Base-by-base conservation (phyloP, 2,888 invertebrate species). In the Philereme transversata region DNA sequence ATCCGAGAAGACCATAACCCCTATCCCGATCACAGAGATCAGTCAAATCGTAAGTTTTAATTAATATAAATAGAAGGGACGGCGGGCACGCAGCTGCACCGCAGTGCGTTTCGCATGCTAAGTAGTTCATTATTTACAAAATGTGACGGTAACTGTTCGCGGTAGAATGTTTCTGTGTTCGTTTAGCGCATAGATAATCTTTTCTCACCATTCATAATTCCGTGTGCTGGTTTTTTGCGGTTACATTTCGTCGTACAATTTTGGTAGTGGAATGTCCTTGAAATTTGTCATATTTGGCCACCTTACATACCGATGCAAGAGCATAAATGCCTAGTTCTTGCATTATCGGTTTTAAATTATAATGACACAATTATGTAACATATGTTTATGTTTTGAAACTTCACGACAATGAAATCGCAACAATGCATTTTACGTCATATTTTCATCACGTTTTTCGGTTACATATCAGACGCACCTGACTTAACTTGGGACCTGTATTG, bases 1-100 rank as follows among this genome's bases (percentile, higher is more conserved):
- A 76, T 91, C 92, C 61, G 93, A 93, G 77, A 93, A 93, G 80
- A 93, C 85, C 78, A 90, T 82, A 83, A 93, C 88, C 76, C 93
- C 85, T 75, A 94, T 94, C 76, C 94, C 94, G 67, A 94, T 94
- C 77, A 94, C 94, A 73, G 94, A 94, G 86, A 94, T 94, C 87
- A 94, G 94, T 76, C 94, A 94, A 93, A 94, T 94, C 77, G 94
- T 94, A 93, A 94, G 94, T 94, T 57, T 64, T 60, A 62, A 61
- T 69, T 68, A 60, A 59, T 59, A 72, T 70, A 61, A 41, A 58
- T 52, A 55, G 51, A 51, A 53, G 56, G 50, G 48, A 57, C 50
- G 55, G 51, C 64, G 52, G 43, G 38, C 52, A 48, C 72, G 73
- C 77, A 74, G 73, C 72, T 76, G 77, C 80, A 75, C 51, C 57